Evolutionary conservation across 2,113 vertebrate species (phyloP), one percentile per base, ranked within the genome.

Genomic region (Etia nguti): DNA sequence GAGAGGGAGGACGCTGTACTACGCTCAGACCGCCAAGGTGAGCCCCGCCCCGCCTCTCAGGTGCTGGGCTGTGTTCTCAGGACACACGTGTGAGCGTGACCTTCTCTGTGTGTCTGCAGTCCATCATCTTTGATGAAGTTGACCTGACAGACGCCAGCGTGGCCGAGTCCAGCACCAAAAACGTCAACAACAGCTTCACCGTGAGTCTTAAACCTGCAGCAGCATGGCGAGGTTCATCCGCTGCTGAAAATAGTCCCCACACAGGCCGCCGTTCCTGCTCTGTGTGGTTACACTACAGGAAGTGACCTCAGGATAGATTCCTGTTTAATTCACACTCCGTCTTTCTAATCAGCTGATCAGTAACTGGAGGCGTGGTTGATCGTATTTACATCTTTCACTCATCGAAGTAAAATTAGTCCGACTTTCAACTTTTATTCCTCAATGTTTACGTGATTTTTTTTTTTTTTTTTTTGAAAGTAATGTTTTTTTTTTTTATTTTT

Each of bases 131-230:
- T 92, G 98, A 99, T 60, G 98, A 99, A 70, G 98, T 99, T 80
- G 98, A 99, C 93, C 95, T 99, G 95, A 99, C 97, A 1, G 98
- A 99, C 43, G 98, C 98, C 87, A 99, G 98, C 0, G 98, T 99
- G 80, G 98, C 98, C 2, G 98, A 99, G 93, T 99, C 98, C 90
- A 99, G 98, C 96, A 99, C 98, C 87, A 99, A 99, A 95, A 99
- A 99, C 86, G 96, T 99, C 92, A 99, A 99, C 97, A 99, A 99
- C 96, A 99, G 98, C 93, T 99, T 99, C 90, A 99, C 98, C 26
- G 98, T 99, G 96, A 96, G 98, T 93, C 73, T 24, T 15, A 15
- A 24, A 2, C 59, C 6, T 3, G 10, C 16, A 18, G n/a, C 38
- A n/a, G 2, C 55, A 31, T 18, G 4, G 7, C 12, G 6, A 46